A percentile compares a stretch with the other conserved stretches of the same genome.
These are phyloP conservation scores for Formica aserva DNA, from an alignment of 2,888 invertebrate species.

Conservation along the genomic window DNA sequence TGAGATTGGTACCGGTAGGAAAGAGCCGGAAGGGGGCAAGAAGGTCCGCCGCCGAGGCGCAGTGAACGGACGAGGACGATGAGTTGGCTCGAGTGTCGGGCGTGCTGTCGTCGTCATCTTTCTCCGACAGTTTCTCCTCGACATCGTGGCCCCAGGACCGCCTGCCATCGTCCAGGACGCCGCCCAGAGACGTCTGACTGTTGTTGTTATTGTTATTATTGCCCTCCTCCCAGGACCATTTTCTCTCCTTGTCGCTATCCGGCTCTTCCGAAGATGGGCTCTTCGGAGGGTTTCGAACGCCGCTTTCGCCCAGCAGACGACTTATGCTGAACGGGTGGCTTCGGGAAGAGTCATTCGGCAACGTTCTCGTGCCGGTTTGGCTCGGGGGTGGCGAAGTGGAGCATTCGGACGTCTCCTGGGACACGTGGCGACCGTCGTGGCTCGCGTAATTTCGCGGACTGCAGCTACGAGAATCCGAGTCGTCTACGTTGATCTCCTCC, in stretches of 20 bases:
- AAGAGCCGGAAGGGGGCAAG: constrained; percentile 80
- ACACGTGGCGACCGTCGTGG: constrained; percentile 63
- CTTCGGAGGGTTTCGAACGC: constrained; percentile 75
- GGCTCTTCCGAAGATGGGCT: constrained; percentile 81
- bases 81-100: constrained; percentile 78
- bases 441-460: constrained; percentile 78
- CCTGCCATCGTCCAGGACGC: constrained; percentile 79
- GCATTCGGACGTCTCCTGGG: constrained; percentile 78
- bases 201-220: constrained; percentile 76
- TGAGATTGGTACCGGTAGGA: constrained; percentile 81
- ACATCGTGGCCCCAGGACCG: constrained; percentile 82
- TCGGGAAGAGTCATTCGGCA: constrained; percentile 79
- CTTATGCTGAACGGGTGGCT: constrained; percentile 85
- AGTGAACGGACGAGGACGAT: constrained; percentile 70
- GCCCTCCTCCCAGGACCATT: constrained; percentile 81
- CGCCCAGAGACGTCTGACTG: constrained; percentile 11
- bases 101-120: constrained; percentile 83
- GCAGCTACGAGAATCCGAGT: constrained; percentile 82
- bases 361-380: constrained; percentile 76
- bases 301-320: constrained; percentile 81
- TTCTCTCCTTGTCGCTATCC: constrained; percentile 82
- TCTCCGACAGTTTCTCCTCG: constrained; percentile 82
- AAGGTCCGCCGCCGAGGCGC: constrained; percentile 77
- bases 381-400: constrained; percentile 77
- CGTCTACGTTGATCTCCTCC: constrained; percentile 85